Conservation (phyloP, 2,888 invertebrate species). For the Drosophila koepferae region DNA sequence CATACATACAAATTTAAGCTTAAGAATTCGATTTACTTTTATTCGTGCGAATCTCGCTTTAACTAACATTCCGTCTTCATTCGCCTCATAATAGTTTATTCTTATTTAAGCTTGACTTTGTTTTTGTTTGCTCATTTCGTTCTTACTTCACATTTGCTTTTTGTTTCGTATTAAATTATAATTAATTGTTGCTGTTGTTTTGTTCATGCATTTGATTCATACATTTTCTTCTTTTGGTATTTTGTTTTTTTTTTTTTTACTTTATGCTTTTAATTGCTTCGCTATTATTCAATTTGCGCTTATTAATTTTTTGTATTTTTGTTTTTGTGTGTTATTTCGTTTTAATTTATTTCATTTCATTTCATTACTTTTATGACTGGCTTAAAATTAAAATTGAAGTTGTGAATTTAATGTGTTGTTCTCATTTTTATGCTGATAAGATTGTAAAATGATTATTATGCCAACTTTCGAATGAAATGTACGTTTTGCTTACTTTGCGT, state of each 20-base stretch:
- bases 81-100: conserved; percentile 17
- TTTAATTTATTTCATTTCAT: conserved; percentile 59
- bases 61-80: conserved; percentile 66
- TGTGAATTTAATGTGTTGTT: conserved; percentile 64
- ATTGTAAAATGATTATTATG: conserved; percentile 64
- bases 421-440: conserved; percentile 55
- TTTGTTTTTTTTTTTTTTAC: conserved; percentile 42
- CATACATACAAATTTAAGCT: conserved; percentile 83
- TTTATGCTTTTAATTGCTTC: conserved; percentile 38
- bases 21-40: conserved; percentile 79
- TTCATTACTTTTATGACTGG: conserved; percentile 66
- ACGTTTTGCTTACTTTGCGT: conserved; percentile 22
- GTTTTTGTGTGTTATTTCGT: conserved; percentile 45
- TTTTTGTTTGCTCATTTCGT: conserved; percentile 57
- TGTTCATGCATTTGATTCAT: conserved; percentile 48
- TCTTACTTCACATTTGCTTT: conserved; percentile 64
- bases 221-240: conserved; percentile 40
- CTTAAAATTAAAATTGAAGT: conserved; percentile 79
- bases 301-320: conserved; percentile 48
- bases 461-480: conserved; percentile 61
- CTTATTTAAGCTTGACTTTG: conserved; percentile 43
- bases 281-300: conserved; percentile 55
- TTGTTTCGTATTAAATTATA: conserved; percentile 63
- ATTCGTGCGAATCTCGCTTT: conserved; percentile 53
- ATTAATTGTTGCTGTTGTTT: conserved; percentile 64